Percentiles rank a stretch among this genome's conserved stretches.
Conservation (phyloP, 2,797 vertebrate species). For the Micromesistius poutassou region DNA sequence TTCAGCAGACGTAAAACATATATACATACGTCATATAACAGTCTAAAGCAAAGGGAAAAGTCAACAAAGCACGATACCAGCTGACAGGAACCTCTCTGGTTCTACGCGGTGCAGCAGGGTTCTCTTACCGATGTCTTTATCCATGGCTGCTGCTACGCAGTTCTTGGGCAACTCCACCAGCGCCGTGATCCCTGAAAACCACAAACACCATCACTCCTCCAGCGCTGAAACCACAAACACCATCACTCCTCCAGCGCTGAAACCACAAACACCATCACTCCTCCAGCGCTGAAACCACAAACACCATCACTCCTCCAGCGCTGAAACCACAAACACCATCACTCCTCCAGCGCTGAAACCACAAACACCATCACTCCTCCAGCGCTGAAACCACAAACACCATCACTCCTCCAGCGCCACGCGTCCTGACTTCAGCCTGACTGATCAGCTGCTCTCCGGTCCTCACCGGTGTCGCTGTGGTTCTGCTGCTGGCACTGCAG, state of each 20-base stretch:
- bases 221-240: background rate
- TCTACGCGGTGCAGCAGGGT: too few species aligned
- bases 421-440: background rate
- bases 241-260: background rate
- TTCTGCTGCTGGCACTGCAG: slow-evolving; percentile 83
- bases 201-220: background rate
- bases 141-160: slow-evolving; percentile 85
- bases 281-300: background rate
- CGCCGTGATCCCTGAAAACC: slow-evolving; percentile 61
- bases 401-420: background rate
- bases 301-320: background rate
- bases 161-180: slow-evolving; percentile 88
- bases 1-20: too few species aligned
- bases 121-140: slow-evolving; percentile 84
- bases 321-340: background rate
- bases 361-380: background rate
- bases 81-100: too few species aligned
- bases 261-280: background rate
- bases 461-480: slow-evolving; percentile 84
- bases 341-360: background rate
- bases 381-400: slow-evolving; percentile 43
- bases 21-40: too few species aligned
- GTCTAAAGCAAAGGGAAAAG: too few species aligned
- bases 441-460: background rate
- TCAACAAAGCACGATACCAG: too few species aligned